These are phyloP conservation scores for Holacanthus passer DNA, from an alignment of 2,113 vertebrate genomes.

Conservation along the genomic window DNA sequence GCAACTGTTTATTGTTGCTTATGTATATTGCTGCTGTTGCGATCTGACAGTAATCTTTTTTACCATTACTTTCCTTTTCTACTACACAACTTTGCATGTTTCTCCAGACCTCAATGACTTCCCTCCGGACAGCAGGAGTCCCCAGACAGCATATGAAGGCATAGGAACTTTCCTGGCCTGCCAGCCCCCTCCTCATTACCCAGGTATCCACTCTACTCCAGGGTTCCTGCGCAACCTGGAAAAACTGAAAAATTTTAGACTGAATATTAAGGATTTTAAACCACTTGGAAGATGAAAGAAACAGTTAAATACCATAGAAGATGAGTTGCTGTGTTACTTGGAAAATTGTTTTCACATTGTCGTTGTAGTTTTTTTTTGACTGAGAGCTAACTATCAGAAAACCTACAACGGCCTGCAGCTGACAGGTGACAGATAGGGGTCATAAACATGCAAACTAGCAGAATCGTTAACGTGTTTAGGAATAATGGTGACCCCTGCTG, in stretches of 20 bases:
- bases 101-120: constrained; percentile 93
- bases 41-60: not conserved
- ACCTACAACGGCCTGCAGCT: not conserved
- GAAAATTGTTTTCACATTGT: not conserved
- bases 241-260: not conserved
- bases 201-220: constrained; percentile 82
- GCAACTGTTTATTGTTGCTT: not conserved
- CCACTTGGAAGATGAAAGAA: not conserved
- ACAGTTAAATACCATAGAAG: not conserved
- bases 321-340: not conserved
- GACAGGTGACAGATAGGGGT: not conserved
- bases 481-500: not conserved
- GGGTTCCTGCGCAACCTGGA: not conserved
- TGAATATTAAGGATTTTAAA: constrained; percentile 1
- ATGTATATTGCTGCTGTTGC: not conserved
- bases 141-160: constrained; percentile 90
- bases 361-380: not conserved
- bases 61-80: not conserved
- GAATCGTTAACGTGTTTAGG: not conserved
- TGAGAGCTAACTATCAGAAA: not conserved
- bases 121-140: constrained; percentile 90
- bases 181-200: constrained; percentile 94
- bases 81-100: not conserved
- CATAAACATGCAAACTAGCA: not conserved
- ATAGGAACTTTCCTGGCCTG: constrained; percentile 91